Conservation (phyloP, 2,113 vertebrate genomes). For the Triplophysa siluroides region DNA sequence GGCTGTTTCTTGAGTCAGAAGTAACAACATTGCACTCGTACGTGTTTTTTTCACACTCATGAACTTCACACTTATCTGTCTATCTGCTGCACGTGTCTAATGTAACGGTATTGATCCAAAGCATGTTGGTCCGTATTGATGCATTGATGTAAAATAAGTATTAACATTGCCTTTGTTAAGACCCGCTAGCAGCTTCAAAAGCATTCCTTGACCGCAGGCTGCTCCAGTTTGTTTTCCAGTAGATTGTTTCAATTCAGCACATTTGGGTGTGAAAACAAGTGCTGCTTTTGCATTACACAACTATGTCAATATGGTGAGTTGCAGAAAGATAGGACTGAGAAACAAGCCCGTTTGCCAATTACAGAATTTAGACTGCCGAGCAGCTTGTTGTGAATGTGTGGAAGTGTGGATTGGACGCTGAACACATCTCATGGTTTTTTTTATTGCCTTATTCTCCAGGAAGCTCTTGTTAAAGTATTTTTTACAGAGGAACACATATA, state of each 20-base stretch:
- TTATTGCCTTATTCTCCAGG: neutral
- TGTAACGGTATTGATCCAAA: neutral
- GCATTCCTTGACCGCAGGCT: neutral
- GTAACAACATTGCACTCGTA: slow-evolving; percentile 1
- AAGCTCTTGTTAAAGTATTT: neutral
- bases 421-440: neutral
- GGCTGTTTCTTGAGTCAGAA: slow-evolving; percentile 21
- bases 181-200: neutral
- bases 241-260: neutral
- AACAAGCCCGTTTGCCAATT: slow-evolving; percentile 19
- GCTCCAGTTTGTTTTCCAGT: slow-evolving; percentile 16
- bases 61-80: neutral
- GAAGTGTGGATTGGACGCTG: neutral
- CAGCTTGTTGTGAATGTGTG: slow-evolving; percentile 7
- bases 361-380: neutral
- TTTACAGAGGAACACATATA: too few species aligned
- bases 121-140: neutral
- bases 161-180: neutral
- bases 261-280: neutral
- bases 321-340: neutral
- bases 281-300: slow-evolving; percentile 12
- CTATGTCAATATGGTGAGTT: slow-evolving; percentile 4
- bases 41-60: neutral
- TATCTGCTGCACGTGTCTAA: slow-evolving; percentile 18
- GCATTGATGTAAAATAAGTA: neutral